Percentiles rank a stretch among this genome's conserved stretches.
Conservation (phyloP, 1,140 invertebrate genomes). For the Eubasilissa regina region DNA sequence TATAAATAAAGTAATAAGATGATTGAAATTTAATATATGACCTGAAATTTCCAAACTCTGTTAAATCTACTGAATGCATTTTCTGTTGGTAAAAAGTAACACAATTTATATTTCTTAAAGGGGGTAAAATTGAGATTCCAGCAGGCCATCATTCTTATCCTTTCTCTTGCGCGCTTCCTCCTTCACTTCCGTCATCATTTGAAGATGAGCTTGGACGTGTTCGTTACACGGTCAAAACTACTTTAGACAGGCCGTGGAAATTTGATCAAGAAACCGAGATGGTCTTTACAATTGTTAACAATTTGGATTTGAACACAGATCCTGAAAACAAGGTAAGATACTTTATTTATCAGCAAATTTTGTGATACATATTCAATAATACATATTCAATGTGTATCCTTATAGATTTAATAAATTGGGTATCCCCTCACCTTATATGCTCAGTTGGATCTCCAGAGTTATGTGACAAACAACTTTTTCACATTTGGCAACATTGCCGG, state of each 20-base stretch:
- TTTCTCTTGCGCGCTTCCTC: conserved; percentile 79
- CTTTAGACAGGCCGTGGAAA: conserved; percentile 89
- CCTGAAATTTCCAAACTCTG: too few relatives aligned
- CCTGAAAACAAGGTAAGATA: conserved; percentile 69
- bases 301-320: conserved; percentile 87
- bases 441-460: too few relatives aligned
- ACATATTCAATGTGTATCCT: too few relatives aligned
- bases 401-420: too few relatives aligned
- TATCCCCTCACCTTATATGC: too few relatives aligned
- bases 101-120: conserved; percentile 63
- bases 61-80: too few relatives aligned
- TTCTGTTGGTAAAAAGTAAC: too few relatives aligned
- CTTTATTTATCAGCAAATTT: neutral
- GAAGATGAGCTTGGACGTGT: conserved; percentile 86
- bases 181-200: conserved; percentile 84
- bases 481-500: too few relatives aligned
- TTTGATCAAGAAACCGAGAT: conserved; percentile 89
- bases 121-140: conserved; percentile 78
- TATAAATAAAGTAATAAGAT: too few relatives aligned
- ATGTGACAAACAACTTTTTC: too few relatives aligned
- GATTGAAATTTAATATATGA: too few relatives aligned
- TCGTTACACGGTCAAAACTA: conserved; percentile 88
- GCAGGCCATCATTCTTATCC: conserved; percentile 80
- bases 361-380: too few relatives aligned
- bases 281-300: conserved; percentile 87